Base-by-base conservation (phyloP, 2,113 vertebrate genomes). In the Regulus satrapa region DNA sequence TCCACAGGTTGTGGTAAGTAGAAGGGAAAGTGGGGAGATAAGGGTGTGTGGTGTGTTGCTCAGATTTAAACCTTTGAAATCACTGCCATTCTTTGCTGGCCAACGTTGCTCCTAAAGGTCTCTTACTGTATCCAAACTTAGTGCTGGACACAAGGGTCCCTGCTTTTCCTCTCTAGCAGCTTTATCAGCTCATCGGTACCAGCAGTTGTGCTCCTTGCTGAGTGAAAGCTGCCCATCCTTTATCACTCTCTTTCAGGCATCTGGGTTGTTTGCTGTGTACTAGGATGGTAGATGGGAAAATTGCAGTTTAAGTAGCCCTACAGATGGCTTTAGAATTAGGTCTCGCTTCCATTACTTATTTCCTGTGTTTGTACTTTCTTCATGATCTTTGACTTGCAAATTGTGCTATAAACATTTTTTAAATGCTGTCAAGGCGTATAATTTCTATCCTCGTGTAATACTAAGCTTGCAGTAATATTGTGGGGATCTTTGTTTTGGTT, bases 1-100 rank as follows among this genome's bases (percentile, higher is more conserved):
- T 90, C 99, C 99, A 64, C 97, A 98, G 58, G 98, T 98, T 93
- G 98, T 98, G 98, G 99, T 99, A 91, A 97, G 98, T 98, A 76
- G 63, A 82, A 87, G 64, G 80, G 64, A 28, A 43, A 28, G 48
- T 48, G 38, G 48, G 64, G 49, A 92, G 55, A 51, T 62, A 7
- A 9, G 76, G 5, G 18, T 13, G 28, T 69, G 46, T 63, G 46
- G 32, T 74, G 20, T 74, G 20, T 58, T 81, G 29, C 18, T 86
- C 9, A 23, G 18, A 43, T 40, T 12, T 34, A 41, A 46, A 73
- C 12, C 12, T 59, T 51, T 1, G 9, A 21, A 38, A 15, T 69
- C 1, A 5, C 19, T 74, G 32, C 5, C 28, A 31, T 36, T 84
- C 28, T 16, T 46, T 68, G 26, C 23, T 63, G 51, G 38, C 59